These are phyloP conservation scores for Boloria euphrosyne DNA, from an alignment of 2,888 invertebrate genomes.

Conservation along the genomic window DNA sequence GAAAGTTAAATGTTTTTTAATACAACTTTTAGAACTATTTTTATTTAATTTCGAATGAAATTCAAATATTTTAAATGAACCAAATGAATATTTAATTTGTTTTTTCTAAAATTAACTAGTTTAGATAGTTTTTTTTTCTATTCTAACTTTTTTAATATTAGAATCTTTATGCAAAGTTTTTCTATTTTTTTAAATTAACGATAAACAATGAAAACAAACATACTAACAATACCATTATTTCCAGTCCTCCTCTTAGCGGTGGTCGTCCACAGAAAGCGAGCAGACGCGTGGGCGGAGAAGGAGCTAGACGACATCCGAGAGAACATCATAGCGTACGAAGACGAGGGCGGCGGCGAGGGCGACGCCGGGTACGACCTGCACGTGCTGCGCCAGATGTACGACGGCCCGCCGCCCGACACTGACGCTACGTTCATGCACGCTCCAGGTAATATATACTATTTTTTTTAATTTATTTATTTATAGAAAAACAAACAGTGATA, in stretches of 20 bases:
- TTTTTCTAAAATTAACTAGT: too few relatives aligned
- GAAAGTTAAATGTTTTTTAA: neutral
- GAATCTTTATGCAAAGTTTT: too few relatives aligned
- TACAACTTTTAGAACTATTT: too few relatives aligned
- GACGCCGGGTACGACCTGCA: conserved; percentile 96
- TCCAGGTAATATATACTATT: conserved; percentile 71
- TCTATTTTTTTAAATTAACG: too few relatives aligned
- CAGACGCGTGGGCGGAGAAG: conserved; percentile 93
- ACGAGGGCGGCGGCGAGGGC: conserved; percentile 99
- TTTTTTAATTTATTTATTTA: too few relatives aligned
- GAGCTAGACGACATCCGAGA: conserved; percentile 98
- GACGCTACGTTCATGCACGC: conserved; percentile 76
- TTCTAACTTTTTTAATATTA: too few relatives aligned
- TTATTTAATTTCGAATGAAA: too few relatives aligned
- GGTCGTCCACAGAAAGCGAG: conserved; percentile 93
- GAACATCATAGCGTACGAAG: conserved; percentile 98
- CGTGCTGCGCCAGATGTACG: conserved; percentile 87
- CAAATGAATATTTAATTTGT: too few relatives aligned
- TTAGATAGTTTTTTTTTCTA: too few relatives aligned
- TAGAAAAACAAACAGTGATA: too few relatives aligned
- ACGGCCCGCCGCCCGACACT: conserved; percentile 80
- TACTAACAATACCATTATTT: neutral
- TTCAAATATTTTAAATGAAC: too few relatives aligned
- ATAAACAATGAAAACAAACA: neutral
- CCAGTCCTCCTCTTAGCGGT: conserved; percentile 92